Evolutionary conservation across 2,888 invertebrate species (phyloP), one percentile per base, ranked within the genome.

Genomic region (Paralinhomoeus sp.): DNA sequence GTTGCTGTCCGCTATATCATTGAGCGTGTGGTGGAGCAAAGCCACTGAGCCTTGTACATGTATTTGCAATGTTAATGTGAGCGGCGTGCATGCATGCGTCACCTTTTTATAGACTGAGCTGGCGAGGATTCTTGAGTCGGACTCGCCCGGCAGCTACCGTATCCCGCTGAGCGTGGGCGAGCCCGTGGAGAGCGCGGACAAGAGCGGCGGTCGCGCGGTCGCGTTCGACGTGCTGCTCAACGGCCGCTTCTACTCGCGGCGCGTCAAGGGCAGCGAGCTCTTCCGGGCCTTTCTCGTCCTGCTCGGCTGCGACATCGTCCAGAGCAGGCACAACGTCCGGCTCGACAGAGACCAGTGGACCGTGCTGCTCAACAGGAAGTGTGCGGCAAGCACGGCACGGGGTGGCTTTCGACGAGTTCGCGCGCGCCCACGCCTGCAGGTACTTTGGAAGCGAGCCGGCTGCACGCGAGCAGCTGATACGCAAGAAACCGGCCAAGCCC

Each of bases 141-240:
- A 74, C 44, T 75, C 77, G 41, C 74, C 77, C 0, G 72, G 75
- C 3, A 72, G 72, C 40, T 85, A 75, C 63, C 69, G 77, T 48
- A 75, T 87, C 38, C 85, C 85, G 0, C 80, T 87, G 80, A 84
- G 84, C 61, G 77, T 87, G 50, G 83, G 83, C 0, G 77, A 78
- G 57, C 74, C 78, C 3, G 75, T 77, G 52, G 71, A 71, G 7
- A 82, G 81, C 57, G 64, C 68, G 22, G 84, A 84, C 61, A 83
- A 80, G 62, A 71, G 73, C 42, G 78, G 79, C 27, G 68, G 71
- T 22, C 72, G 74, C 0, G 77, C 77, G 34, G 73, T 74, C 46
- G 80, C 75, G 0, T 80, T 78, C 59, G 85, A 87, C 63, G 74
- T 87, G 24, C 80, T 81, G 2, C 73, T 87, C 31, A 78, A 81